Percentiles rank a stretch among this genome's conserved stretches.
These are phyloP conservation scores for Drosophila saltans DNA, from an alignment of 1,140 invertebrate genomes.

Conservation along the genomic window DNA sequence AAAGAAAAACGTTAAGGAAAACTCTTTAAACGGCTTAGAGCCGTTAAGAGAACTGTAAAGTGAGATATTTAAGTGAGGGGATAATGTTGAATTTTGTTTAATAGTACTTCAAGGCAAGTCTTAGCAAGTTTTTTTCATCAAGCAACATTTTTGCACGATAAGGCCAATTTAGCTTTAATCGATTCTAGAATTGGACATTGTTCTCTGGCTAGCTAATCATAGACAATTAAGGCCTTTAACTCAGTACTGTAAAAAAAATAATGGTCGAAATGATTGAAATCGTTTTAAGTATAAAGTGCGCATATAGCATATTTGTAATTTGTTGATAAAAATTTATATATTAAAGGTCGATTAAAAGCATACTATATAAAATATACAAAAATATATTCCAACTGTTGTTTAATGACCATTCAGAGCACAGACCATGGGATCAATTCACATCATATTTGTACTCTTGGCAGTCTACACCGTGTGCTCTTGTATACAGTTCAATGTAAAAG, in stretches of 20 bases:
- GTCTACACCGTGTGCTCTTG: neutral
- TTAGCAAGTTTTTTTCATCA: neutral
- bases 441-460: neutral
- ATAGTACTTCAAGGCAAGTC: neutral
- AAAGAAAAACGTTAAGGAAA: neutral
- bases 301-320: no score
- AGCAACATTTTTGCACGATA: neutral
- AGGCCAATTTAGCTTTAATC: neutral
- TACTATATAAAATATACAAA: neutral
- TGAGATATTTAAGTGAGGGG: neutral
- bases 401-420: conserved; percentile 1
- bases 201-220: no score
- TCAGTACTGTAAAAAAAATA: no score
- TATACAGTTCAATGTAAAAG: neutral
- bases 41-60: neutral
- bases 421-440: neutral
- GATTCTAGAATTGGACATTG: no score
- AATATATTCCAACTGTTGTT: conserved; percentile 7
- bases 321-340: no score
- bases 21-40: conserved; percentile 9
- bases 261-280: no score
- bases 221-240: no score
- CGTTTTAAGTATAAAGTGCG: no score
- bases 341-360: neutral
- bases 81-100: neutral